Evolutionary conservation across 2,113 vertebrate species (phyloP).

Genomic region (Ranitomeya variabilis): DNA sequence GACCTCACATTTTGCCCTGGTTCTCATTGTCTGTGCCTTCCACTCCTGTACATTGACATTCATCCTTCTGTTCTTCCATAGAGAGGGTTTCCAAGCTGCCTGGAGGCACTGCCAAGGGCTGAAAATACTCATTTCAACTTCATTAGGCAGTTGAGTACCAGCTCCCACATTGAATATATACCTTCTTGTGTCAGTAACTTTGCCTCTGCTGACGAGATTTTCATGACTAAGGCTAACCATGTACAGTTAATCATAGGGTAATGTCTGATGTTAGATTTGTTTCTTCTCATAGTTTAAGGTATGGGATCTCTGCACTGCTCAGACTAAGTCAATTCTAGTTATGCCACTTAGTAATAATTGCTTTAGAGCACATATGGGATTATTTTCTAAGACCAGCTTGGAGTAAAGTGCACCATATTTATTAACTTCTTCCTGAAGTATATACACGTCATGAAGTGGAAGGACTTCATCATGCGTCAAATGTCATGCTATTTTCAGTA

Average conservation of each 20-base stretch:
- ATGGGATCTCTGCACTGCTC: background rate
- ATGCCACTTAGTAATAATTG: background rate
- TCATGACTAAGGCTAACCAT: background rate
- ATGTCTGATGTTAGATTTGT: background rate
- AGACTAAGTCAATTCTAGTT: background rate
- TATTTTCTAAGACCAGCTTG: no score
- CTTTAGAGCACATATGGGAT: background rate
- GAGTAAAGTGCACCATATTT: no score
- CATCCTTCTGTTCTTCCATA: conserved; percentile 47
- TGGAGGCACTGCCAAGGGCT: conserved; percentile 19
- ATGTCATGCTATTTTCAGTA: no score
- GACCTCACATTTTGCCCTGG: conserved; percentile 10
- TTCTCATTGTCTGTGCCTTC: background rate
- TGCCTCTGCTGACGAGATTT: background rate
- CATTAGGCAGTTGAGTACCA: conserved; percentile 16
- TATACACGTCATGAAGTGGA: no score
- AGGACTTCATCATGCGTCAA: no score
- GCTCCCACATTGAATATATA: conserved; percentile 23
- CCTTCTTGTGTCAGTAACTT: conserved; percentile 1
- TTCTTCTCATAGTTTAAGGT: background rate
- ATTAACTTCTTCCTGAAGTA: no score
- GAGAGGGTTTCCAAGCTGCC: conserved; percentile 42
- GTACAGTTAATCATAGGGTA: background rate
- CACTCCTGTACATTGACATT: background rate
- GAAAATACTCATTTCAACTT: conserved; percentile 51